phyloP scores from a whole-genome alignment of 2,888 invertebrate species.

The Brenthis hecate region DNA sequence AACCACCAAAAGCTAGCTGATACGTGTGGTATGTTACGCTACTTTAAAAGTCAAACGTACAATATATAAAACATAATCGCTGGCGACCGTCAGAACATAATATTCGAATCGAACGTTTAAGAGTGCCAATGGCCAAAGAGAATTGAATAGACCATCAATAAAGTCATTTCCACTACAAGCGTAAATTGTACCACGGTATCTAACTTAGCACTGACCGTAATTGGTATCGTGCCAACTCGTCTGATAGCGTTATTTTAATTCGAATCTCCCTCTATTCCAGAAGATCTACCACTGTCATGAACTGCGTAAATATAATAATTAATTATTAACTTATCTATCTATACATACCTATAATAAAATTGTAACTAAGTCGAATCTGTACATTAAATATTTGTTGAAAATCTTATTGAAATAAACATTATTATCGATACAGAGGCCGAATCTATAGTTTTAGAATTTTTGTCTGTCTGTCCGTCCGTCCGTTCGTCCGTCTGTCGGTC shows the following conservation, averaged over 20 bases:
- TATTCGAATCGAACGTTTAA: conserved; percentile 15
- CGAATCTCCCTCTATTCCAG: conserved; percentile 54
- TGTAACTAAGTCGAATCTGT: too few species aligned
- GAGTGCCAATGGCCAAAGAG: conserved; percentile 49
- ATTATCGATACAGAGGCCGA: too few species aligned
- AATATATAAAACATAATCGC: neutral
- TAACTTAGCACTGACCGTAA: conserved; percentile 60
- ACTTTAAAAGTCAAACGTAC: neutral
- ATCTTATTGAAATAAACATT: too few species aligned
- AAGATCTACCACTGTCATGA: conserved; percentile 19
- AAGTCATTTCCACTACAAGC: conserved; percentile 69
- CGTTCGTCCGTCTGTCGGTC: too few species aligned
- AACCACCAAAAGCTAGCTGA: too few species aligned
- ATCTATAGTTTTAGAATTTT: too few species aligned
- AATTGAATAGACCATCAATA: conserved; percentile 62
- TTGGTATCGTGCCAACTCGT: conserved; percentile 72
- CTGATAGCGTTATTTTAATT: conserved; percentile 70
- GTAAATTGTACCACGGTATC: conserved; percentile 62
- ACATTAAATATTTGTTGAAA: too few species aligned
- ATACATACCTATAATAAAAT: too few species aligned
- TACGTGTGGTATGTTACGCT: neutral
- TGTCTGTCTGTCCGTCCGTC: too few species aligned
- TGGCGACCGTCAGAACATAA: conserved; percentile 2
- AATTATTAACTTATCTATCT: too few species aligned
- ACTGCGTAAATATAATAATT: neutral